phyloP scores from a whole-genome alignment of 2,888 invertebrate genomes.

The Ichneumoninae sp. region DNA sequence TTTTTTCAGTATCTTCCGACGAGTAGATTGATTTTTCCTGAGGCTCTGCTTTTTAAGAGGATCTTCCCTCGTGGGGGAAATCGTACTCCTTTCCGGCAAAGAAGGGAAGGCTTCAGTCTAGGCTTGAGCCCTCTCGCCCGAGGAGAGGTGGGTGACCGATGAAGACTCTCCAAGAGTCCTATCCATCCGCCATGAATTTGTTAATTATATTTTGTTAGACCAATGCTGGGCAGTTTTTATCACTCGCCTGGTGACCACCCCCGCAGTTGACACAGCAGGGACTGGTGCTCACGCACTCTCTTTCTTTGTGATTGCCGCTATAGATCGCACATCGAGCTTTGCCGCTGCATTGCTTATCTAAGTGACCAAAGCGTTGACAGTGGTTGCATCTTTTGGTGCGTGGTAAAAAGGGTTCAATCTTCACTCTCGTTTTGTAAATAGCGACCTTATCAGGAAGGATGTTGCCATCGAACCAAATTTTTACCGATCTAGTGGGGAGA shows the following conservation, averaged over 20 bases:
- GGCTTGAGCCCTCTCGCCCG: neutral
- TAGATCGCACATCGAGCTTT: neutral
- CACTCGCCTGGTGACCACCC: conserved; percentile 12
- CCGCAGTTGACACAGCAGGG: conserved; percentile 25
- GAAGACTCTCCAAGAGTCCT: no score
- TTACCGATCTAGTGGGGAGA: conserved; percentile 18
- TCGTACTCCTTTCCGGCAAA: neutral
- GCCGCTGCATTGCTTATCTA: neutral
- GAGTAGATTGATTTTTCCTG: neutral
- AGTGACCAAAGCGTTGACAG: conserved; percentile 36
- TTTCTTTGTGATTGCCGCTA: neutral
- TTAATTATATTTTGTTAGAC: neutral
- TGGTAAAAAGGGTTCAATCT: conserved; percentile 15
- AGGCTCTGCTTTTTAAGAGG: neutral
- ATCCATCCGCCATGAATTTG: neutral
- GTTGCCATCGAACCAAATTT: conserved; percentile 26
- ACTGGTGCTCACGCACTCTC: neutral
- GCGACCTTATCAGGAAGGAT: neutral
- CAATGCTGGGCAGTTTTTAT: conserved; percentile 1
- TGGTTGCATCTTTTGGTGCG: conserved; percentile 12
- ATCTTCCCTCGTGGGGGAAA: neutral
- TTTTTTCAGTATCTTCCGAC: neutral
- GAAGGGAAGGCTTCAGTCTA: neutral
- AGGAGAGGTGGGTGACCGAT: neutral
- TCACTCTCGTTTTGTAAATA: conserved; percentile 8